Evolutionary conservation across 2,113 vertebrate species (phyloP).

Genomic region (Calidris pygmaea): DNA sequence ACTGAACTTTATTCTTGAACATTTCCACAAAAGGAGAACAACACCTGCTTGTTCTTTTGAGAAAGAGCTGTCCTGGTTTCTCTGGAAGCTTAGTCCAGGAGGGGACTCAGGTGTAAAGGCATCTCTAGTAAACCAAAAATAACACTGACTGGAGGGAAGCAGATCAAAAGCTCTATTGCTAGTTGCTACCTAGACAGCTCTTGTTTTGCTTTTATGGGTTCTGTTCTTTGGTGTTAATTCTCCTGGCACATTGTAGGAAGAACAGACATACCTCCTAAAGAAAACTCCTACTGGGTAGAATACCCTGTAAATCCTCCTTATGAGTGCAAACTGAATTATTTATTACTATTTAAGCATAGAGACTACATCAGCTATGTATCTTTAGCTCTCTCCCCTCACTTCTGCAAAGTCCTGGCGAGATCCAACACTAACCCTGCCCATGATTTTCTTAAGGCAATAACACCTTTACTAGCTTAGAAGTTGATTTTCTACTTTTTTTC

Average conservation of each 20-base stretch:
- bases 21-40: background rate
- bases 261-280: background rate
- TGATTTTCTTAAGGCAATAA: background rate
- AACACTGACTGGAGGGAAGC: background rate
- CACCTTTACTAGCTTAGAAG: background rate
- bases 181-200: background rate
- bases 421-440: background rate
- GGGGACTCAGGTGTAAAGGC: background rate
- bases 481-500: background rate
- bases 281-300: background rate
- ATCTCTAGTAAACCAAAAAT: background rate
- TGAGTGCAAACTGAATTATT: conserved; percentile 6
- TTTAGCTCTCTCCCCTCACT: background rate
- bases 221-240: background rate
- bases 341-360: conserved; percentile 26
- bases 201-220: background rate
- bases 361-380: background rate
- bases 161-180: background rate
- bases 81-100: background rate
- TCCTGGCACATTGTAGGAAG: background rate
- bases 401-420: background rate
- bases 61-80: background rate
- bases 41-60: background rate
- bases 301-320: background rate
- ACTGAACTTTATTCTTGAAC: background rate